Evolutionary conservation across 1,140 invertebrate genomes (phyloP), one percentile per base, ranked within the genome.

Genomic region (Lordiphosa stackelbergi): DNA sequence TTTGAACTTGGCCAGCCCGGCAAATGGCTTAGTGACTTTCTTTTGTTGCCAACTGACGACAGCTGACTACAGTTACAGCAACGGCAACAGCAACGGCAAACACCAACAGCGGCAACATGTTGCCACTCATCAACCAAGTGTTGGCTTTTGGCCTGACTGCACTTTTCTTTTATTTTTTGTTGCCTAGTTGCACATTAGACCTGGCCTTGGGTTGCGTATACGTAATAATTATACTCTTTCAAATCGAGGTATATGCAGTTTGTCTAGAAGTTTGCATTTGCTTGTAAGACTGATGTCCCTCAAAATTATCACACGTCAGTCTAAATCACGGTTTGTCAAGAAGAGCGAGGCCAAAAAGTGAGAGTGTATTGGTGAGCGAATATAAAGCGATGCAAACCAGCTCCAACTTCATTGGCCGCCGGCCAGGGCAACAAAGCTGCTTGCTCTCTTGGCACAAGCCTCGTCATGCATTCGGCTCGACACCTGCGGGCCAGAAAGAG

Each of bases 1-100:
- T 79, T 70, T 79, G 75, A 79, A 79, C 75, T 79, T 81, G 77
- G 59, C 73, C 63, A 54, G 47, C 38, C 42, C 36, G 22, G 3
- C 40, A 43, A 55, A 48, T 64, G 53, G 35, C 40, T 65, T 59
- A 60, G 55, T 73, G 62, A 61, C 75, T 79, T 81, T 79, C 75
- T 65, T 60, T 81, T 62, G 54, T 63, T 59, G 37, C 61, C 63
- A 69, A 43, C 56, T 58, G 54, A 46, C 65, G 42, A 51, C 65
- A 68, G 53, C 28, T 47, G 43, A 34, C n/a, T 28, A 24, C 43
- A 51, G 38, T 61, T 54, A 49, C 35, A 56, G 52, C 53, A 51
- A n/a, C 58, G 41, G 37, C 52, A 68, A 54, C 45, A 43, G 37
- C 37, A 34, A 12, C 28, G 28, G 11, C 55, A 43, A 53, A 53